phyloP scores from a whole-genome alignment of 2,797 vertebrate species.

The Sparidentex hasta region DNA sequence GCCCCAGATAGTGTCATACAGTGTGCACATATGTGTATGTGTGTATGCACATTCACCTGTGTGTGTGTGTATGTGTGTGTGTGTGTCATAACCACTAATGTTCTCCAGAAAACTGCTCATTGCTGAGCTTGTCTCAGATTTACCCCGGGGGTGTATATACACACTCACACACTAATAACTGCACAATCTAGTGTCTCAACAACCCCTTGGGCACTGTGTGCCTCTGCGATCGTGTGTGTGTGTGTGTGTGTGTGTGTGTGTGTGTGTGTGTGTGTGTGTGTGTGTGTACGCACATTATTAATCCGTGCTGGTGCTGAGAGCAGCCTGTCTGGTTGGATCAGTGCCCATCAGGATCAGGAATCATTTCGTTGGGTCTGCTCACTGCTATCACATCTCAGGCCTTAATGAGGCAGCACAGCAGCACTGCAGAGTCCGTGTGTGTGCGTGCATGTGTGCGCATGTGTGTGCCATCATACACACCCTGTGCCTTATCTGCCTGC shows the following conservation, averaged over 20 bases:
- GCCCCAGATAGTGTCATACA: slow-evolving; percentile 5
- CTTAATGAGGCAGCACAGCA: slow-evolving; percentile 69
- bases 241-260: slow-evolving; percentile 56
- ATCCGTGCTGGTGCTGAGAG: slow-evolving; percentile 74
- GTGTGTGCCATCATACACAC: slow-evolving; percentile 1
- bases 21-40: slow-evolving; percentile 22
- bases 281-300: slow-evolving; percentile 51
- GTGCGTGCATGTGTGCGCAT: slow-evolving; percentile 40
- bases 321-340: slow-evolving; percentile 79
- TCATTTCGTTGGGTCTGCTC: slow-evolving; percentile 62
- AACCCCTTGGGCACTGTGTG: slow-evolving; percentile 52
- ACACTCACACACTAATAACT: slow-evolving; percentile 54
- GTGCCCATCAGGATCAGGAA: slow-evolving; percentile 81
- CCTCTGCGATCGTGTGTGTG: slow-evolving; percentile 1
- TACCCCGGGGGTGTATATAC: slow-evolving; percentile 29
- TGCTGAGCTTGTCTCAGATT: slow-evolving; percentile 64
- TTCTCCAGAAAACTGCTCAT: slow-evolving; percentile 58
- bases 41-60: slow-evolving; percentile 46
- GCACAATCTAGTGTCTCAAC: slow-evolving; percentile 55
- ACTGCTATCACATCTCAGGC: slow-evolving; percentile 59
- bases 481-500: slow-evolving; percentile 1
- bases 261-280: too few species aligned
- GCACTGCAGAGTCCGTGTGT: slow-evolving; percentile 42
- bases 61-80: slow-evolving; percentile 52
- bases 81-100: slow-evolving; percentile 43